Conservation (phyloP, 1,140 invertebrate genomes). For the Hyles vespertilio region DNA sequence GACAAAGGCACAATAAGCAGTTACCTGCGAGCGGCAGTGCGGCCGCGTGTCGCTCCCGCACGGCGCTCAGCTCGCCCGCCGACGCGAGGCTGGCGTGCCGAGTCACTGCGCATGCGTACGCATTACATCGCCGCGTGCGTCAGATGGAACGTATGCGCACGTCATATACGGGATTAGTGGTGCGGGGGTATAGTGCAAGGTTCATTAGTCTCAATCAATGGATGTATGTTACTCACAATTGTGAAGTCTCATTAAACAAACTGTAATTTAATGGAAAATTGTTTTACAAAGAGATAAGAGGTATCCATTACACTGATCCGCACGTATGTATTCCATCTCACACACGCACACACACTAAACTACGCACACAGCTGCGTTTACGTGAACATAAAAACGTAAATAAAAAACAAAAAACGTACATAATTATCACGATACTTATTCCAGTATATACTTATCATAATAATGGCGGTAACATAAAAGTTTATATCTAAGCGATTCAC, state of each 20-base stretch:
- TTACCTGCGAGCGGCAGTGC: slow-evolving; percentile 56
- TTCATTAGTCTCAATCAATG: too few relatives aligned
- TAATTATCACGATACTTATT: background rate
- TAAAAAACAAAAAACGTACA: slow-evolving; percentile 46
- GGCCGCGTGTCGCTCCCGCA: slow-evolving; percentile 40
- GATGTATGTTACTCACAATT: too few relatives aligned
- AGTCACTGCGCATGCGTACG: slow-evolving; percentile 63
- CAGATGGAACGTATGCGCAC: slow-evolving; percentile 17
- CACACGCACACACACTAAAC: slow-evolving; percentile 62
- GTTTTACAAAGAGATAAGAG: too few relatives aligned
- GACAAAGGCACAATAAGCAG: slow-evolving; percentile 5
- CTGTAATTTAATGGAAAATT: too few relatives aligned
- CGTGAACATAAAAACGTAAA: slow-evolving; percentile 29
- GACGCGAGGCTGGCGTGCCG: slow-evolving; percentile 66
- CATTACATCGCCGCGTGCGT: slow-evolving; percentile 26
- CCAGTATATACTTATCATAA: too few relatives aligned
- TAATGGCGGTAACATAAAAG: background rate
- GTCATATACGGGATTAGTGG: background rate
- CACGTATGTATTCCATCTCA: slow-evolving; percentile 6
- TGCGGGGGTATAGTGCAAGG: too few relatives aligned
- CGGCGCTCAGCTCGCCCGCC: slow-evolving; percentile 49
- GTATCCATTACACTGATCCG: background rate
- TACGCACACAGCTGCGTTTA: slow-evolving; percentile 52
- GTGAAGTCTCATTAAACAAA: too few relatives aligned
- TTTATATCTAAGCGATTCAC: slow-evolving; percentile 26